Percentiles rank a stretch among this genome's conserved stretches.
phyloP scores from a whole-genome alignment of 2,797 vertebrate species.

The Gymnothorax javanicus region DNA sequence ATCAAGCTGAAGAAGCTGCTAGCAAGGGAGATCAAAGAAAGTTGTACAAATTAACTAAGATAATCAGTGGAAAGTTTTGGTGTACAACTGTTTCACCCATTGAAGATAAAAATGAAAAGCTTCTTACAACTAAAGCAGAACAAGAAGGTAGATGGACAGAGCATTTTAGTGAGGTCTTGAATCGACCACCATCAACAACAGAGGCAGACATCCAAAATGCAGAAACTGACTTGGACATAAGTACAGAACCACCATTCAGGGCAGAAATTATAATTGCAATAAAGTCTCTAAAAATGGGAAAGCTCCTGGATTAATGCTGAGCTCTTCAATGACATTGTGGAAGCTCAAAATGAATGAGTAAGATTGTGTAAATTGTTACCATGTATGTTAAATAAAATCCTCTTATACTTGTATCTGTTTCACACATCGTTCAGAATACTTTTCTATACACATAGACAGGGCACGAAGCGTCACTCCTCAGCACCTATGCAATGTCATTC shows the following conservation, averaged over 20 bases:
- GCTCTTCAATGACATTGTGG: conserved; percentile 11
- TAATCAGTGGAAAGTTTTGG: neutral
- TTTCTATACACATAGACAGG: no score
- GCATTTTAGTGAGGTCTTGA: neutral
- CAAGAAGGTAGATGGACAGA: neutral
- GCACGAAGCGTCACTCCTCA: no score
- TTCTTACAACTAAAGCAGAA: neutral
- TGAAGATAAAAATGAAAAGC: neutral
- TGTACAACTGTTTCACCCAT: neutral
- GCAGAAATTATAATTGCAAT: conserved; percentile 23
- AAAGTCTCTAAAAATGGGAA: conserved; percentile 30
- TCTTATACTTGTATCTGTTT: no score
- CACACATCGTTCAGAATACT: no score
- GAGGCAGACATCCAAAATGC: neutral
- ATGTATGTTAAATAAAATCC: no score
- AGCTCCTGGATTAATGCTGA: conserved; percentile 13
- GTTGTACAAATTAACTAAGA: no score
- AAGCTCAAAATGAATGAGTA: no score
- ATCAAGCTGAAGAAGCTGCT: no score
- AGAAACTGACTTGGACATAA: neutral
- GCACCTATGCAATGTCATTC: no score
- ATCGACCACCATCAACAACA: neutral
- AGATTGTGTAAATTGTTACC: no score
- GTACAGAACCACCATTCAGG: neutral
- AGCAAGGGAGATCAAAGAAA: no score